These are phyloP conservation scores for Thunnus maccoyii DNA, from an alignment of 2,113 vertebrate species.

Conservation along the genomic window DNA sequence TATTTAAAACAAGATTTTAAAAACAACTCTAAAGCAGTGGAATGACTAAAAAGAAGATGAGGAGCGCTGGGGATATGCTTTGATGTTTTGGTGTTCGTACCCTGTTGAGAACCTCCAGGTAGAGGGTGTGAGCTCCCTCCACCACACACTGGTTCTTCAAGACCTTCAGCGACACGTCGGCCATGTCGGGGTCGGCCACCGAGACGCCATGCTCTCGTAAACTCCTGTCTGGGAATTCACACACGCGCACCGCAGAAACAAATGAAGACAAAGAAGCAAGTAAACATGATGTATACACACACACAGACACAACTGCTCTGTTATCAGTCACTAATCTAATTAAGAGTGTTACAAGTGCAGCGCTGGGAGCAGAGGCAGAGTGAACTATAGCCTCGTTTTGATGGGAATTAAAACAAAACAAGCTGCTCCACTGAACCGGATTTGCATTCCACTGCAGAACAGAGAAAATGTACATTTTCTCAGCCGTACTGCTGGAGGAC, in stretches of 20 bases:
- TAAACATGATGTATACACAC: neutral
- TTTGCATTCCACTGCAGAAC: neutral
- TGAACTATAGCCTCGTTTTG: neutral
- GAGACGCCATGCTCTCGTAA: conserved; percentile 80
- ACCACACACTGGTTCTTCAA: conserved; percentile 92
- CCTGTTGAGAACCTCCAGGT: conserved; percentile 92
- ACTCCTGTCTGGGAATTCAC: conserved; percentile 77
- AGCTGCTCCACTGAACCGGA: neutral
- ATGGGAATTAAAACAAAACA: neutral
- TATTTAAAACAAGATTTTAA: neutral
- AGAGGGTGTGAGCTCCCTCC: conserved; percentile 90
- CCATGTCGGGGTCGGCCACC: conserved; percentile 84
- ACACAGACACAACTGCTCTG: neutral
- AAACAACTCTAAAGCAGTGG: neutral
- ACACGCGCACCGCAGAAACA: neutral
- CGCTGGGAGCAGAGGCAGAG: neutral
- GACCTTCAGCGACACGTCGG: conserved; percentile 85
- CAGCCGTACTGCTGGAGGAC: neutral
- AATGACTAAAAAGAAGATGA: neutral
- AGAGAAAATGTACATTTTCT: neutral
- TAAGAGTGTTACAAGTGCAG: neutral
- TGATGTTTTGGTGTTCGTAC: conserved; percentile 75
- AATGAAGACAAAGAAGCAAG: conserved; percentile 3
- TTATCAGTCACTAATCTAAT: conserved; percentile 45
- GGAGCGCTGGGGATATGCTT: neutral